phyloP scores from a whole-genome alignment of 2,113 vertebrate species.

The Centropristis striata region DNA sequence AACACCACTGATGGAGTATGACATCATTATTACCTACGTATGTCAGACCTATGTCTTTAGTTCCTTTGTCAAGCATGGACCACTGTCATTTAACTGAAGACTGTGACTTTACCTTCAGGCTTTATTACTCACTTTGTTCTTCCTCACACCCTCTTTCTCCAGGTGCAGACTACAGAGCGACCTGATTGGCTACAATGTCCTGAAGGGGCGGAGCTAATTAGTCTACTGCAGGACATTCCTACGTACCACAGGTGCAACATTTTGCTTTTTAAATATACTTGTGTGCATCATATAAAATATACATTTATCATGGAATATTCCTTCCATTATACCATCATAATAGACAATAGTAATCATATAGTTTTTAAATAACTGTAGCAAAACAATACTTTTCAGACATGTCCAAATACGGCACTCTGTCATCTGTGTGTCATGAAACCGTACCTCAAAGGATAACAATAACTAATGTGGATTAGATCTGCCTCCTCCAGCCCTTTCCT shows the following conservation, averaged over 20 bases:
- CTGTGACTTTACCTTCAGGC: neutral
- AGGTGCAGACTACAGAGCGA: constrained; percentile 65
- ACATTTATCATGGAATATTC: neutral
- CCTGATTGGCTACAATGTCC: constrained; percentile 64
- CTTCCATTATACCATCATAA: neutral
- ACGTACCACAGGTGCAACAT: constrained; percentile 66
- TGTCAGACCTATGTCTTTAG: neutral
- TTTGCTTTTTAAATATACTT: constrained; percentile 10
- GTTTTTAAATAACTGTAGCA: neutral
- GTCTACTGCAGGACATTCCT: constrained; percentile 54
- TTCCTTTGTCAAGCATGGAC: neutral
- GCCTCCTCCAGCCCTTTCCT: constrained; percentile 12
- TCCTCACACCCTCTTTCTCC: neutral
- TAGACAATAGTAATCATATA: neutral
- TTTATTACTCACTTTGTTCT: neutral
- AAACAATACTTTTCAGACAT: neutral
- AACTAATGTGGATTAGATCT: constrained; percentile 13
- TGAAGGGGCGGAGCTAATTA: constrained; percentile 57
- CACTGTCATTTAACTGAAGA: neutral
- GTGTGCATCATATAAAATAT: neutral
- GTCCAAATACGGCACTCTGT: neutral
- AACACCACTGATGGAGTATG: neutral
- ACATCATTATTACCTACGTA: neutral
- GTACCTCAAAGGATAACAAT: neutral
- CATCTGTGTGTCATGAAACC: neutral